These are phyloP conservation scores for Notolepis coatsorum DNA, from an alignment of 2,797 vertebrate species.

Conservation along the genomic window DNA sequence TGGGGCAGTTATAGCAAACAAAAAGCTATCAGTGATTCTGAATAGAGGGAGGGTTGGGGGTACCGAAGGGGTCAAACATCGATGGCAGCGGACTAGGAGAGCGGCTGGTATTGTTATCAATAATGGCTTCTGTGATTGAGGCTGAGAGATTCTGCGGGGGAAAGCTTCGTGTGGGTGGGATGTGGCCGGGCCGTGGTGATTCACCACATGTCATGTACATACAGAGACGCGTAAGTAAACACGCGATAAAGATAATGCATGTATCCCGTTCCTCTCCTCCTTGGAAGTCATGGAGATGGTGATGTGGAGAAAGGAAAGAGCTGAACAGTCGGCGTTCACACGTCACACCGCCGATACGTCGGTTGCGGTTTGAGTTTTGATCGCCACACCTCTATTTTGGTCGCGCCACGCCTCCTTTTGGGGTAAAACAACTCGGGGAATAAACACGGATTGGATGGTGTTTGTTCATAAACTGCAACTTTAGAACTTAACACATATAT, in stretches of 20 bases:
- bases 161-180: constrained; percentile 60
- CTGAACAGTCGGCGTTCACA: neutral
- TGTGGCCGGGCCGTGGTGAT: constrained; percentile 53
- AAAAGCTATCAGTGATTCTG: constrained; percentile 81
- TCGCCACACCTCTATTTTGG: too few relatives aligned
- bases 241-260: constrained; percentile 35
- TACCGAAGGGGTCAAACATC: constrained; percentile 75
- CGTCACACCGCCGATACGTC: too few relatives aligned
- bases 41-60: constrained; percentile 66
- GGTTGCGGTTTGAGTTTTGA: too few relatives aligned
- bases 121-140: constrained; percentile 71
- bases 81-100: constrained; percentile 74
- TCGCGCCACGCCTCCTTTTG: too few relatives aligned
- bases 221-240: constrained; percentile 45
- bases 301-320: neutral
- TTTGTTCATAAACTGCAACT: too few relatives aligned
- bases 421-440: too few relatives aligned
- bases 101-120: constrained; percentile 71
- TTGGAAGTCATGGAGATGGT: neutral
- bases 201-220: constrained; percentile 48
- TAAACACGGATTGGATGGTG: too few relatives aligned
- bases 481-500: too few relatives aligned
- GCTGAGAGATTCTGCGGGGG: constrained; percentile 52
- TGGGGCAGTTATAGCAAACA: constrained; percentile 82
- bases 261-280: constrained; percentile 2